Percentiles rank a stretch among this genome's conserved stretches.
phyloP scores from a whole-genome alignment of 2,888 invertebrate genomes.

The Lasioglossum zephyrum region DNA sequence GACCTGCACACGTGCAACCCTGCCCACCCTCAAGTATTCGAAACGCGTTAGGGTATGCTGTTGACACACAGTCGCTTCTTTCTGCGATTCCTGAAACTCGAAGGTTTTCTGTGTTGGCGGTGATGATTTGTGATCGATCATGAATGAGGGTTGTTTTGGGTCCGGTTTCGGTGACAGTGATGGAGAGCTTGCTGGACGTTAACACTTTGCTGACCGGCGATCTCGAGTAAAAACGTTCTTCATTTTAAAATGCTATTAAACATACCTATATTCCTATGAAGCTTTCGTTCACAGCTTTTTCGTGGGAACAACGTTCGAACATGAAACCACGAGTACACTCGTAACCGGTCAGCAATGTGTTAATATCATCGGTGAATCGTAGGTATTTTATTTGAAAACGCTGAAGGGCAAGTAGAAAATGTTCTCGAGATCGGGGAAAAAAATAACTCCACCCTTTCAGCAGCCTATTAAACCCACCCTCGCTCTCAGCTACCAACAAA shows the following conservation, averaged over 20 bases:
- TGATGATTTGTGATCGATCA: background rate
- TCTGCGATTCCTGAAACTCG: constrained; percentile 8
- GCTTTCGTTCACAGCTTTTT: too few relatives aligned
- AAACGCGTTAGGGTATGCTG: constrained; percentile 26
- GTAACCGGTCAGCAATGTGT: too few relatives aligned
- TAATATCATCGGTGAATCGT: too few relatives aligned
- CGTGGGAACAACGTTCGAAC: too few relatives aligned
- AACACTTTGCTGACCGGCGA: too few relatives aligned
- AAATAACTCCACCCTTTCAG: background rate
- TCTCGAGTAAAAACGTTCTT: too few relatives aligned
- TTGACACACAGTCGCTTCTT: constrained; percentile 17
- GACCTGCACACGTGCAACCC: background rate
- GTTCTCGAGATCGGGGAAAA: background rate
- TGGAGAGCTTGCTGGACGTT: background rate
- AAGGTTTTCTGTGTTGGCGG: background rate
- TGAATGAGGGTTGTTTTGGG: background rate
- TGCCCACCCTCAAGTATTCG: constrained; percentile 21
- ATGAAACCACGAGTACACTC: too few relatives aligned
- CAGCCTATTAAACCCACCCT: background rate
- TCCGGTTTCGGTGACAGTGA: background rate
- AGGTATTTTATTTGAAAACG: too few relatives aligned
- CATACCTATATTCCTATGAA: too few relatives aligned
- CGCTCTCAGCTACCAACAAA: background rate
- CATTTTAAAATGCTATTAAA: too few relatives aligned
- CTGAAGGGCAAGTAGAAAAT: too few relatives aligned